phyloP scores from a whole-genome alignment of 2,888 invertebrate species.

The Dynastes hyllus region DNA sequence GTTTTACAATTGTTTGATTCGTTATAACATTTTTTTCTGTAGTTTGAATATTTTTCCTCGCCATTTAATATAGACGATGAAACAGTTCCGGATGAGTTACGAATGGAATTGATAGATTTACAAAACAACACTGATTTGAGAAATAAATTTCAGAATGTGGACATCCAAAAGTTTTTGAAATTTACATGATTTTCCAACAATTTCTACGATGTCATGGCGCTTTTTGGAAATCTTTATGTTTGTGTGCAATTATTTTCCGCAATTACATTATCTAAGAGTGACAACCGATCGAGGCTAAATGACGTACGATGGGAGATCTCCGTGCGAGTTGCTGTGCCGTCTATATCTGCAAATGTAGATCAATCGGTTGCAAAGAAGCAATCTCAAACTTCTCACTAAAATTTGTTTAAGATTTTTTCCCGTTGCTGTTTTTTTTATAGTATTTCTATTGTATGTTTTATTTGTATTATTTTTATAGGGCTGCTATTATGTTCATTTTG shows the following conservation, averaged over 20 bases:
- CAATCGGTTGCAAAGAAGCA: too few species aligned
- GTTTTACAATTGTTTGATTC: too few species aligned
- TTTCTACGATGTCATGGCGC: not conserved
- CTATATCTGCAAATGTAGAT: too few species aligned
- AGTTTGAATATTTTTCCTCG: not conserved
- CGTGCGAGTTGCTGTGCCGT: not conserved
- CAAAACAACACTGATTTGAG: conserved; percentile 3
- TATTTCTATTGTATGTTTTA: too few species aligned
- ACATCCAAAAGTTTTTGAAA: not conserved
- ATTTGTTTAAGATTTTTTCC: too few species aligned
- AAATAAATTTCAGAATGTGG: not conserved
- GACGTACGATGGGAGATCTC: not conserved
- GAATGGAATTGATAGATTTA: too few species aligned
- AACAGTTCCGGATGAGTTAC: not conserved
- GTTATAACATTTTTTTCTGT: not conserved
- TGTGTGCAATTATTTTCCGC: too few species aligned
- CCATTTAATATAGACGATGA: not conserved
- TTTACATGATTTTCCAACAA: not conserved
- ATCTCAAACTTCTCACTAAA: too few species aligned
- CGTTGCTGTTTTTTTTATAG: too few species aligned
- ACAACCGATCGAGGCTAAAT: not conserved
- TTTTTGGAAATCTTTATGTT: too few species aligned
- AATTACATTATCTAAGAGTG: not conserved
- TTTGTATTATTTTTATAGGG: too few species aligned
- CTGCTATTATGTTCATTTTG: too few species aligned